A percentile compares a stretch with the other conserved stretches of the same genome.
Evolutionary conservation across 1,140 invertebrate genomes (phyloP).

Genomic region (Tribolium madens): DNA sequence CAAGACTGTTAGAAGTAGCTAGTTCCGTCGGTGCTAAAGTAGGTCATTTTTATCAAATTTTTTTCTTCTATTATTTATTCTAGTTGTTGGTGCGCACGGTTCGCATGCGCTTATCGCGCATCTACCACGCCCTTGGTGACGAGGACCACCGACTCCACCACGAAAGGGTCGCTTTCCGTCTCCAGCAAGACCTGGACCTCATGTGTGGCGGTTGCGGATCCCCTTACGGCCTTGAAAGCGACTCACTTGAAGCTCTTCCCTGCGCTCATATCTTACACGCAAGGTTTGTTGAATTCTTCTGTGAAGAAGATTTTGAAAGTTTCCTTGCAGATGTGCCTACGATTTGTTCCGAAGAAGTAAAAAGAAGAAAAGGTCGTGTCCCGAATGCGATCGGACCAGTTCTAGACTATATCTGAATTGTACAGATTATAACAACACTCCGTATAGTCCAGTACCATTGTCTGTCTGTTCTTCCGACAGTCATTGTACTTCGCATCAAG

Average conservation of each 20-base stretch:
- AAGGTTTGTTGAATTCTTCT: slow-evolving; percentile 76
- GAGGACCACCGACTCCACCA: slow-evolving; percentile 82
- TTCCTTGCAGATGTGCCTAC: slow-evolving; percentile 74
- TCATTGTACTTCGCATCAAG: slow-evolving; percentile 64
- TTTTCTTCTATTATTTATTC: no score
- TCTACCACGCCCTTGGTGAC: slow-evolving; percentile 84
- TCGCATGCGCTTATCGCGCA: slow-evolving; percentile 78
- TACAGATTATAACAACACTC: slow-evolving; percentile 60
- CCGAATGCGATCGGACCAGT: slow-evolving; percentile 64
- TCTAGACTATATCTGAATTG: slow-evolving; percentile 64
- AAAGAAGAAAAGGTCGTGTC: slow-evolving; percentile 69
- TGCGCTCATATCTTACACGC: slow-evolving; percentile 88
- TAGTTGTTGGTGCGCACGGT: slow-evolving; percentile 83
- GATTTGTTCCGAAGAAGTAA: slow-evolving; percentile 76
- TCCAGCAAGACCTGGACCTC: slow-evolving; percentile 80
- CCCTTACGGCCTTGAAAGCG: slow-evolving; percentile 79
- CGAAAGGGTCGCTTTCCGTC: slow-evolving; percentile 75
- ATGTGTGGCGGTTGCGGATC: slow-evolving; percentile 82
- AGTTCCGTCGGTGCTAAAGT: slow-evolving; percentile 85
- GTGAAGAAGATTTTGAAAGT: background rate
- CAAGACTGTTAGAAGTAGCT: slow-evolving; percentile 81
- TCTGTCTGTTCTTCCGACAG: slow-evolving; percentile 65
- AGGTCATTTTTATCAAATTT: slow-evolving; percentile 17
- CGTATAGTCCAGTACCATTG: slow-evolving; percentile 62
- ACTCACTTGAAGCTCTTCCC: slow-evolving; percentile 81